Evolutionary conservation across 2,797 vertebrate genomes (phyloP).

Genomic region (Dromococcyx pavoninus): DNA sequence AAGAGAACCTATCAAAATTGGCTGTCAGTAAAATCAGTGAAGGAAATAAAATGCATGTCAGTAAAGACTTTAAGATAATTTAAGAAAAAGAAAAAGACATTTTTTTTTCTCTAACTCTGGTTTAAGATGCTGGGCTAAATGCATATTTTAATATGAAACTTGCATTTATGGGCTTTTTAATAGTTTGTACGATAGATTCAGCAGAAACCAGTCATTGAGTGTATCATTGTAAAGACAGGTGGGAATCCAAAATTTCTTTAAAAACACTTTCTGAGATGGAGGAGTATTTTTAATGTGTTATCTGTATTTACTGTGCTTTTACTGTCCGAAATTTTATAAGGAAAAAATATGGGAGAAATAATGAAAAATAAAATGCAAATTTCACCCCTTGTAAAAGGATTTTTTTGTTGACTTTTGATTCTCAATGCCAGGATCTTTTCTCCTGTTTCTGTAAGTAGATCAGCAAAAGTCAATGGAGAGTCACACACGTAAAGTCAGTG

Average conservation of each 20-base stretch:
- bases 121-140: neutral
- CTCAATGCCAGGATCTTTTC: neutral
- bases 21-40: neutral
- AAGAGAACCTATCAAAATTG: neutral
- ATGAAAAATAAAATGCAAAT: neutral
- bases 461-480: neutral
- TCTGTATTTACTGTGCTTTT: slow-evolving; percentile 16
- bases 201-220: neutral
- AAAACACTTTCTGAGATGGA: neutral
- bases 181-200: neutral
- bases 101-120: neutral
- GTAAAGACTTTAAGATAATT: neutral
- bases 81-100: neutral
- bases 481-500: neutral
- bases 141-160: slow-evolving; percentile 20
- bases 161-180: slow-evolving; percentile 20
- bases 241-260: slow-evolving; percentile 27
- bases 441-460: neutral
- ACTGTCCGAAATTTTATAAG: neutral
- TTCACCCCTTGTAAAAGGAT: neutral
- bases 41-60: neutral
- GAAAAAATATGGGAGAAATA: neutral
- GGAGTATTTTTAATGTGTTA: neutral
- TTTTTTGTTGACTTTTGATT: neutral
- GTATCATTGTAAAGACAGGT: neutral